A percentile compares a stretch with the other conserved stretches of the same genome.
phyloP scores from a whole-genome alignment of 2,797 vertebrate genomes.

The Petrocephalus sullivani region DNA sequence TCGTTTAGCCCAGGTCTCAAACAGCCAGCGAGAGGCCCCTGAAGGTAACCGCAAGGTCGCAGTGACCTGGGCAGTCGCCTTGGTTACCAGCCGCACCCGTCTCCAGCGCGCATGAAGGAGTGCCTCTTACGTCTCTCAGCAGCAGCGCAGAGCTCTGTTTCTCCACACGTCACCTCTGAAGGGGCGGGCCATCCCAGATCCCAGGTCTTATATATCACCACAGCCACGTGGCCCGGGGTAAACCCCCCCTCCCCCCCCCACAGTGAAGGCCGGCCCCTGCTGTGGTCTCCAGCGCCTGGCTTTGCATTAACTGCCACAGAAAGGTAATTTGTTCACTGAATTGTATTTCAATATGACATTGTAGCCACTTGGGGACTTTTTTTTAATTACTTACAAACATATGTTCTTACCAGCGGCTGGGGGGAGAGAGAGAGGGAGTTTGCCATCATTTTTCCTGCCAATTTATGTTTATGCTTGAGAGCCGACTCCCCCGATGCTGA shows the following conservation, averaged over 20 bases:
- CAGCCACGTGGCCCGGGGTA: not conserved
- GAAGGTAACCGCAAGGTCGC: not conserved
- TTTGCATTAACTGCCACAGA: conserved; percentile 55
- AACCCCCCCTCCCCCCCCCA: not conserved
- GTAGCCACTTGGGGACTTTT: conserved; percentile 55
- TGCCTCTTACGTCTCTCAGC: not conserved
- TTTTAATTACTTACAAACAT: conserved; percentile 71
- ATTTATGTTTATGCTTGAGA: conserved; percentile 29
- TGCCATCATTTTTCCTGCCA: conserved; percentile 42
- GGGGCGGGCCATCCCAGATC: not conserved
- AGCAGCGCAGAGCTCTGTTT: not conserved
- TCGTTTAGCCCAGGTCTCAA: not conserved
- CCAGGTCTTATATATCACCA: not conserved
- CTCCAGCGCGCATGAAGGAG: not conserved
- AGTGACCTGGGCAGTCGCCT: not conserved
- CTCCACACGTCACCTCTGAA: not conserved
- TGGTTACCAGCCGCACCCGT: not conserved
- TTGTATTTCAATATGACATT: conserved; percentile 62
- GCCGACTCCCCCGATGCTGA: conserved; percentile 38
- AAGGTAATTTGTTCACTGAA: conserved; percentile 56
- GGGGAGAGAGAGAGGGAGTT: conserved; percentile 46
- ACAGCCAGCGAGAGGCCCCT: not conserved
- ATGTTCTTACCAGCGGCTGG: conserved; percentile 54
- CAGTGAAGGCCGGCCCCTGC: conserved; percentile 36
- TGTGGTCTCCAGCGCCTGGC: conserved; percentile 40